These are phyloP conservation scores for Dichetophora obliterata DNA, from an alignment of 2,888 invertebrate species.

Conservation along the genomic window DNA sequence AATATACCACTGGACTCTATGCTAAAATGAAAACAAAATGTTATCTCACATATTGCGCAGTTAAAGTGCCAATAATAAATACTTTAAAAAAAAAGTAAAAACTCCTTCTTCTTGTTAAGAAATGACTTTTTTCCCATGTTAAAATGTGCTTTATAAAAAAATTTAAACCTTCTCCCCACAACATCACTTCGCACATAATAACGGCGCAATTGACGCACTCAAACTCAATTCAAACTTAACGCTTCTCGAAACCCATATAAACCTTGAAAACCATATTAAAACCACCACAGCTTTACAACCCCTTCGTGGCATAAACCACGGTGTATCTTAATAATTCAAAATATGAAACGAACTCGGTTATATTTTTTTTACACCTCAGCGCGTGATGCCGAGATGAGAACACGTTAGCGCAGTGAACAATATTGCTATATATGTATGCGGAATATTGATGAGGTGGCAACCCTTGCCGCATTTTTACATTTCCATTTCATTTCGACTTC, in stretches of 20 bases:
- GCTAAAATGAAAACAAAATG: too few species aligned
- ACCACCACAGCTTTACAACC: too few species aligned
- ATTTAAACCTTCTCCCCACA: background rate
- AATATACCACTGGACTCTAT: too few species aligned
- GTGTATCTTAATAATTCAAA: constrained; percentile 14
- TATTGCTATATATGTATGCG: background rate
- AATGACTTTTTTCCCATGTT: too few species aligned
- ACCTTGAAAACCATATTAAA: too few species aligned
- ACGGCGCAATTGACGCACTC: background rate
- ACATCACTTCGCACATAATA: background rate
- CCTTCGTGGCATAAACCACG: background rate
- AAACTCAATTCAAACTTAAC: background rate
- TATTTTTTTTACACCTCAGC: background rate
- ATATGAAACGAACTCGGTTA: background rate
- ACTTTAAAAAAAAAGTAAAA: too few species aligned
- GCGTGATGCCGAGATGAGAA: background rate
- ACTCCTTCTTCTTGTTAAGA: too few species aligned
- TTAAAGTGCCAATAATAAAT: too few species aligned
- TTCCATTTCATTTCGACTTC: constrained; percentile 14
- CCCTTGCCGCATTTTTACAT: background rate
- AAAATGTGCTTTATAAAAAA: too few species aligned
- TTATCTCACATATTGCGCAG: too few species aligned
- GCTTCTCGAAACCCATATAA: background rate
- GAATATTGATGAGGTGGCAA: background rate
- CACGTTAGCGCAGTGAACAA: background rate